Evolutionary conservation across 2,797 vertebrate species (phyloP).

Genomic region (Neostethus bicornis): DNA sequence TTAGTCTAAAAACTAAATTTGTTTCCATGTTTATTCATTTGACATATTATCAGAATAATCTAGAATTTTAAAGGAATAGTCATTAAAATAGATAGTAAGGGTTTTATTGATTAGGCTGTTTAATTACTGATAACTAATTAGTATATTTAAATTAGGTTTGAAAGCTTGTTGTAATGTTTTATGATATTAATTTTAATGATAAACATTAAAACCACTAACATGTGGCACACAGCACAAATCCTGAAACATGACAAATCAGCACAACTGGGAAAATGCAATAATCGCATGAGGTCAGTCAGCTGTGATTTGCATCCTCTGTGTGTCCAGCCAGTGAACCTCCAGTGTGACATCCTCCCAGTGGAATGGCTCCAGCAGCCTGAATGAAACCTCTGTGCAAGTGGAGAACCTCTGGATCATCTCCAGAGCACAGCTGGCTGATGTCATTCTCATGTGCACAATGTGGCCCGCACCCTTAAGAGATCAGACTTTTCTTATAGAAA

Average conservation of each 20-base stretch:
- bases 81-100: too few relatives aligned
- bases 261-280: conserved; percentile 24
- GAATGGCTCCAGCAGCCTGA: conserved; percentile 50
- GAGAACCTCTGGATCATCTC: conserved; percentile 67
- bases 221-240: not conserved
- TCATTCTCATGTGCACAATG: conserved; percentile 63
- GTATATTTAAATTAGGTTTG: not conserved
- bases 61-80: too few relatives aligned
- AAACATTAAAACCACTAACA: conserved; percentile 12
- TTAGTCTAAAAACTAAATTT: not conserved
- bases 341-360: conserved; percentile 41
- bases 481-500: conserved; percentile 47
- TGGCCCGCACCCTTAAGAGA: conserved; percentile 60
- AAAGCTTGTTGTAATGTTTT: not conserved
- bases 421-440: conserved; percentile 64
- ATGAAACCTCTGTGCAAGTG: conserved; percentile 67
- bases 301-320: conserved; percentile 36
- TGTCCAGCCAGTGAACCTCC: conserved; percentile 42
- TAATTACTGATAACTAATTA: too few relatives aligned
- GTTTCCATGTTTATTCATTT: not conserved
- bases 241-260: conserved; percentile 21
- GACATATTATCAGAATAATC: not conserved
- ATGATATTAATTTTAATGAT: not conserved
- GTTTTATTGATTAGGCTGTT: too few relatives aligned
- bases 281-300: conserved; percentile 60